Evolutionary conservation across 2,113 vertebrate species (phyloP).

Genomic region (Cottus gobio): DNA sequence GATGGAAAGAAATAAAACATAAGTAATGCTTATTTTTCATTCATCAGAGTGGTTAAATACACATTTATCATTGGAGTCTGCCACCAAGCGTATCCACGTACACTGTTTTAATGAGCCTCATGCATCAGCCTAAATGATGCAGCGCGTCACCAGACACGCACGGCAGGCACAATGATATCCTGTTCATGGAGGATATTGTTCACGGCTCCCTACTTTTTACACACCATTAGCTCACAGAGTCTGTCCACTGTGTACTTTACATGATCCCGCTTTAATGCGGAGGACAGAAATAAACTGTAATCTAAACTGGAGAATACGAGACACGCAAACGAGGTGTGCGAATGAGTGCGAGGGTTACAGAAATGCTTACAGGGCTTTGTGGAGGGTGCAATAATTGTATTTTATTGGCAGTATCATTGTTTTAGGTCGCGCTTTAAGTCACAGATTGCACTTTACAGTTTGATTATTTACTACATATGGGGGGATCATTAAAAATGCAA

Average conservation of each 20-base stretch:
- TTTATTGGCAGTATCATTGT: not conserved
- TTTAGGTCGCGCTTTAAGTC: not conserved
- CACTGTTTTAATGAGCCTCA: conserved; percentile 43
- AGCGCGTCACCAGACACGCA: conserved; percentile 41
- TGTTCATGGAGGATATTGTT: conserved; percentile 44
- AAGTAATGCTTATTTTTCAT: conserved; percentile 8
- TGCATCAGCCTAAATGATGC: conserved; percentile 62
- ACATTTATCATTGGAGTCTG: conserved; percentile 20
- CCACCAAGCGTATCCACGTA: not conserved
- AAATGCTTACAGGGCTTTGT: not conserved
- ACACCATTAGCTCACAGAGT: conserved; percentile 51
- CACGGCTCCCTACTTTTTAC: conserved; percentile 28
- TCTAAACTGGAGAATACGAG: conserved; percentile 1
- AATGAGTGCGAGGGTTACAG: not conserved
- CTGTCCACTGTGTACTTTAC: conserved; percentile 1
- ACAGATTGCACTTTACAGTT: not conserved
- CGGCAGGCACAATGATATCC: conserved; percentile 41
- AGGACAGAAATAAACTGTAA: conserved; percentile 25
- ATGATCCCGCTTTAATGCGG: conserved; percentile 12
- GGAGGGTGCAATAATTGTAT: not conserved
- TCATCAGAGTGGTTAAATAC: conserved; percentile 24
- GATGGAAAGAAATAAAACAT: conserved; percentile 11
- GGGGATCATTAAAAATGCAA: not conserved
- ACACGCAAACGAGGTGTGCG: not conserved
- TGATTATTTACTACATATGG: not conserved